Percentiles rank a stretch among this genome's conserved stretches.
phyloP scores from a whole-genome alignment of 2,888 invertebrate genomes.

The Parasteatoda lunata region DNA sequence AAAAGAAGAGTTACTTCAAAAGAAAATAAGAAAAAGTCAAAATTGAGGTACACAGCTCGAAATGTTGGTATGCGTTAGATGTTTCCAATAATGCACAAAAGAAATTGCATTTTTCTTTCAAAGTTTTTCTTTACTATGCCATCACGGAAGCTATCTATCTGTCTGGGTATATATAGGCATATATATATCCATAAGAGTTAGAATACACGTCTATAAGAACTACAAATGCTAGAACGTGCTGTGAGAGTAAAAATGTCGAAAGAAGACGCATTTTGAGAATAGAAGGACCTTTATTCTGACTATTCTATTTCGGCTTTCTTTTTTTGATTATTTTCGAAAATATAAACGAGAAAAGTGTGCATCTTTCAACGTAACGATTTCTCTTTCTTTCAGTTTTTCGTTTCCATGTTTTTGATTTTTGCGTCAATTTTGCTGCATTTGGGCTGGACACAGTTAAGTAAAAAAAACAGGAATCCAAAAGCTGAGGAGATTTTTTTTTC shows the following conservation, averaged over 20 bases:
- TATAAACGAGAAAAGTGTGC: conserved; percentile 13
- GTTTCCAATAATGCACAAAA: conserved; percentile 59
- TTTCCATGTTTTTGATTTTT: no score
- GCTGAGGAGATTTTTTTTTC: no score
- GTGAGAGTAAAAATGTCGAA: conserved; percentile 28
- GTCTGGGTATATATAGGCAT: not conserved
- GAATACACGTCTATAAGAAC: conserved; percentile 15
- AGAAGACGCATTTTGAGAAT: conserved; percentile 34
- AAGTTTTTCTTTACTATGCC: conserved; percentile 1
- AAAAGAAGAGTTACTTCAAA: not conserved
- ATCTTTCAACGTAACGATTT: no score
- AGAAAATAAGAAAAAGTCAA: conserved; percentile 39
- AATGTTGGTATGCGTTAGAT: conserved; percentile 36
- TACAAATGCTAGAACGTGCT: conserved; percentile 36
- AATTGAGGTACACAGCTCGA: conserved; percentile 23
- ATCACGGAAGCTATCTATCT: conserved; percentile 1
- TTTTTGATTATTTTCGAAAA: conserved; percentile 28
- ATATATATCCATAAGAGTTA: conserved; percentile 10
- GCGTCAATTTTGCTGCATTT: no score
- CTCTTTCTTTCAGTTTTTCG: no score
- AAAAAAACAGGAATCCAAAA: no score
- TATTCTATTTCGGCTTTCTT: conserved; percentile 18
- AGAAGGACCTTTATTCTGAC: not conserved
- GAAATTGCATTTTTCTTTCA: conserved; percentile 44
- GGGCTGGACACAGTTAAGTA: no score